Evolutionary conservation across 2,113 vertebrate genomes (phyloP).

Genomic region (Hemibagrus wyckioides): DNA sequence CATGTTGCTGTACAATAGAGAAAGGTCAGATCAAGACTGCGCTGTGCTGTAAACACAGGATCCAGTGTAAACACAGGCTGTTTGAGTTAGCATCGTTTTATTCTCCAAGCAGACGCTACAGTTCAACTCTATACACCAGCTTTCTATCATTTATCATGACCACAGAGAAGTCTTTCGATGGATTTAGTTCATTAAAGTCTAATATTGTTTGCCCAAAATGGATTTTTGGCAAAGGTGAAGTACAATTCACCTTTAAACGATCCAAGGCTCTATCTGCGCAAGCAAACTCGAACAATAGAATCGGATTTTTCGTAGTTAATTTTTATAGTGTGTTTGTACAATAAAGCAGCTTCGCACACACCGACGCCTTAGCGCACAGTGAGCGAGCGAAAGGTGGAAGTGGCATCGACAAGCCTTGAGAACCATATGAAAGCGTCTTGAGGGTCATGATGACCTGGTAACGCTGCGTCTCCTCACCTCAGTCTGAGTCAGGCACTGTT

Average conservation of each 20-base stretch:
- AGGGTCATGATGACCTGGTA: slow-evolving; percentile 13
- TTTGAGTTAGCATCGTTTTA: neutral
- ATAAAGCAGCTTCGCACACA: neutral
- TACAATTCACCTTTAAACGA: neutral
- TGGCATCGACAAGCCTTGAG: neutral
- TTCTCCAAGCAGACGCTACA: neutral
- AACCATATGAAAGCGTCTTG: neutral
- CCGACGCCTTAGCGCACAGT: neutral
- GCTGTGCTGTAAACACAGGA: slow-evolving; percentile 3
- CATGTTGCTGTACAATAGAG: neutral
- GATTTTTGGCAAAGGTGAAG: neutral
- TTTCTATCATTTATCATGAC: neutral
- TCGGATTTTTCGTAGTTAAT: neutral
- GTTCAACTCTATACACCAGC: neutral
- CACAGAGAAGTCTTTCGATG: neutral
- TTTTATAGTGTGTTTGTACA: neutral
- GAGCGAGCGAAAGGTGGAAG: neutral
- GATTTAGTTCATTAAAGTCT: slow-evolving; percentile 6
- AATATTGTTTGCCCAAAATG: slow-evolving; percentile 7
- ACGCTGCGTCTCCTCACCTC: neutral
- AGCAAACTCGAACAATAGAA: neutral
- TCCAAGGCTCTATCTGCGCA: neutral
- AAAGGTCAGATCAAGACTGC: neutral
- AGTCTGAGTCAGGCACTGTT: neutral
- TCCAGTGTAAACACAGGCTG: neutral